These are phyloP conservation scores for Apistogramma diplotaenia DNA, from an alignment of 2,113 vertebrate genomes.

Conservation along the genomic window DNA sequence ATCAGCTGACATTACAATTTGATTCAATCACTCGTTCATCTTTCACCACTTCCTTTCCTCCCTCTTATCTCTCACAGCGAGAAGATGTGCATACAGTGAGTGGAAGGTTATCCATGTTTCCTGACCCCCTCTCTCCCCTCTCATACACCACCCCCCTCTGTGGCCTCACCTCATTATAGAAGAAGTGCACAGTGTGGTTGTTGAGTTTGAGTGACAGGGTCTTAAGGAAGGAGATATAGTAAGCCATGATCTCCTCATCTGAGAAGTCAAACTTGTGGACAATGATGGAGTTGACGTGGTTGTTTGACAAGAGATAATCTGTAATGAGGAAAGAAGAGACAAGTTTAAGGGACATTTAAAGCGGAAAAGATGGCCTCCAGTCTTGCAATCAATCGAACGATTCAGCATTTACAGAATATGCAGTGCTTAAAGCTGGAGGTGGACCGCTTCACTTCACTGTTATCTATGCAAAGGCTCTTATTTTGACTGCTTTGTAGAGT, in stretches of 20 bases:
- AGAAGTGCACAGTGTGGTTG: constrained; percentile 98
- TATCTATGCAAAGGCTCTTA: background rate
- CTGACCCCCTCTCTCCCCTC: background rate
- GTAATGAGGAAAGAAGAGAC: background rate
- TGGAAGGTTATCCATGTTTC: background rate
- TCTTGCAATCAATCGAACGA: background rate
- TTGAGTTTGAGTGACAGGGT: constrained; percentile 97
- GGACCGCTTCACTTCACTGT: background rate
- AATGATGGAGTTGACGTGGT: constrained; percentile 98
- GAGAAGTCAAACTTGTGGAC: constrained; percentile 99
- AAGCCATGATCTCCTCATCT: constrained; percentile 99
- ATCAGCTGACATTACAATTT: background rate
- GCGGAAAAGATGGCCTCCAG: background rate
- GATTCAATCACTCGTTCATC: background rate
- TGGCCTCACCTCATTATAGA: constrained; percentile 95
- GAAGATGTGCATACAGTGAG: background rate
- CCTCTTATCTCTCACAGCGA: background rate
- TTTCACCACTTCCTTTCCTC: background rate
- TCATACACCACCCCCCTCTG: background rate
- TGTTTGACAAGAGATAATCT: constrained; percentile 98
- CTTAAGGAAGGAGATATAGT: constrained; percentile 98
- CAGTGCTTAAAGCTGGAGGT: background rate
- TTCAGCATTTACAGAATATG: background rate
- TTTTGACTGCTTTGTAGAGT: background rate
- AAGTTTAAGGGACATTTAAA: background rate